phyloP scores from a whole-genome alignment of 2,888 invertebrate genomes.

The Catocala sponsa region DNA sequence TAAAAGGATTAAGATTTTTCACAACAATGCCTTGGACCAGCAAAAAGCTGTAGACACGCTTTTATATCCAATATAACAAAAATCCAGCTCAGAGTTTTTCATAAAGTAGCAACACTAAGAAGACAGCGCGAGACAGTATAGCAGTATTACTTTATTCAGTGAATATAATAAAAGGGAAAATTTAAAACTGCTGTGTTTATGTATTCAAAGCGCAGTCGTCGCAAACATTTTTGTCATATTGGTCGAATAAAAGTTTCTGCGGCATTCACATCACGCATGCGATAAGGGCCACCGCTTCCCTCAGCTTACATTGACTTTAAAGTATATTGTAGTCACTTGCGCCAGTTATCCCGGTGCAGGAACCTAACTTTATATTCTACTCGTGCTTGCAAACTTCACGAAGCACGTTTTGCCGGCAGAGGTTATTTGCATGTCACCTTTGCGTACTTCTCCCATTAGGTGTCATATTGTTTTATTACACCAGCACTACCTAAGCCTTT shows the following conservation, averaged over 20 bases:
- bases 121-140: neutral
- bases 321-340: conserved; percentile 76
- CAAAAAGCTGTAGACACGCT: neutral
- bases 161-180: conserved; percentile 43
- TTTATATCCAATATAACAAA: conserved; percentile 1
- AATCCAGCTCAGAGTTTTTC: neutral
- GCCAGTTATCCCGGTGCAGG: conserved; percentile 66
- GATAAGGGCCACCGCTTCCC: conserved; percentile 76
- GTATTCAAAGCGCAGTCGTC: conserved; percentile 76
- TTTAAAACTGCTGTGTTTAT: conserved; percentile 62
- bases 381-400: conserved; percentile 71
- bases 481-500: conserved; percentile 36
- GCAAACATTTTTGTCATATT: conserved; percentile 79
- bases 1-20: too few species aligned
- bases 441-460: conserved; percentile 71
- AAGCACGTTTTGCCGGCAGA: conserved; percentile 73
- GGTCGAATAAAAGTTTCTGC: conserved; percentile 71
- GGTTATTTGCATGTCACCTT: conserved; percentile 81
- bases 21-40: too few species aligned
- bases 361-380: conserved; percentile 73
- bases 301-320: conserved; percentile 74
- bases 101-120: neutral
- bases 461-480: conserved; percentile 73
- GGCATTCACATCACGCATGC: conserved; percentile 77
- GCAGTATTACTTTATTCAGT: conserved; percentile 4